Evolutionary conservation across 2,113 vertebrate species (phyloP), one percentile per base, ranked within the genome.

Genomic region (Agapornis roseicollis): DNA sequence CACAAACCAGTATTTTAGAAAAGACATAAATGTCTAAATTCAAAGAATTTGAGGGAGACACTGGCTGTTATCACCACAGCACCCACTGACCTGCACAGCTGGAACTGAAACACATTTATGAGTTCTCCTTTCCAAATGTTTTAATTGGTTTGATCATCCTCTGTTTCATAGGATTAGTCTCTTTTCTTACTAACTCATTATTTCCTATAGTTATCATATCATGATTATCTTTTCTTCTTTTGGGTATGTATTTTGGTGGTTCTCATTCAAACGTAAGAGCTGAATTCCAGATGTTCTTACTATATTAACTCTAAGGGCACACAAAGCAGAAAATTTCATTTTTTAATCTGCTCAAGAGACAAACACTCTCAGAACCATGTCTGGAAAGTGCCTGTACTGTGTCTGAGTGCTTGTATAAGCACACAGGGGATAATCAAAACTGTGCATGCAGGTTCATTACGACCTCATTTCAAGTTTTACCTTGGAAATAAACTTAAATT

Each of bases 401-500:
- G 56, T 79, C 64, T 50, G 23, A 92, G 79, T 6, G 5, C 39
- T 81, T 81, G 41, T 33, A 71, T 58, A 72, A 81, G 66, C 39
- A 46, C 11, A 49, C 29, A 84, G 63, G 35, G 96, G 71, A 94
- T 60, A 89, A 94, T 91, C 47, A 65, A 53, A 88, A 64, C 31
- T 5, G 3, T 33, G 81, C 93, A 71, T 94, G 97, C 91, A 97
- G 94, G 87, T 79, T 97, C 94, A 92, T 96, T 95, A 94, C 39
- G n/a, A 84, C 58, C 85, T 97, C 79, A 96, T 69, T 88, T 89
- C 76, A 96, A 95, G 66, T 93, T 93, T 61, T 92, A 85, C 37
- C 68, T 90, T 92, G 89, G 70, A 97, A 97, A 96, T 97, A 95
- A 95, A 93, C 56, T 96, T 79, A 94, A 94, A 95, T 63, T 91